Evolutionary conservation across 2,888 invertebrate genomes (phyloP).

Genomic region (Noctua pronuba): DNA sequence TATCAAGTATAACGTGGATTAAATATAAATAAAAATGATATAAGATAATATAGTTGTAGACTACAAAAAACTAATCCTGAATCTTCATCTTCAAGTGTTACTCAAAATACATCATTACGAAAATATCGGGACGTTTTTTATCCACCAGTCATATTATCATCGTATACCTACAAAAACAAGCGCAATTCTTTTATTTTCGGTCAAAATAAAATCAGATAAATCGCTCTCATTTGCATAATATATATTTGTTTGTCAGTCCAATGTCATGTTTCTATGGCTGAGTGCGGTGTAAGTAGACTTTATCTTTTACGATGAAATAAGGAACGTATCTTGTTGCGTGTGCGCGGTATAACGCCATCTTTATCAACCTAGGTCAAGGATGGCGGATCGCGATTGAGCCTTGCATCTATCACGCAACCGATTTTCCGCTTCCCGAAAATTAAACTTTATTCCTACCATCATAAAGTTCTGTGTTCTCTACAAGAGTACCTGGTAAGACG

Average conservation of each 20-base stretch:
- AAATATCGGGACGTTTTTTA: conserved; percentile 13
- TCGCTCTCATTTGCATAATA: conserved; percentile 12
- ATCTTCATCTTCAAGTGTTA: not conserved
- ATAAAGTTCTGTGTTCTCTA: conserved; percentile 32
- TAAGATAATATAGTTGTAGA: not conserved
- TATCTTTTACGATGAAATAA: conserved; percentile 52
- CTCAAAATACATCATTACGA: not conserved
- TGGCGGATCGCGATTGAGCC: conserved; percentile 67
- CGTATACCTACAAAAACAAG: conserved; percentile 17
- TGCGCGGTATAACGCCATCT: conserved; percentile 59
- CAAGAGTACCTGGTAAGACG: not conserved
- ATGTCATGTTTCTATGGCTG: conserved; percentile 50
- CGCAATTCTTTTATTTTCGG: conserved; percentile 12
- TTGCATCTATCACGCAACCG: conserved; percentile 69
- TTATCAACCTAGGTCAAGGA: conserved; percentile 81
- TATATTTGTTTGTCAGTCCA: conserved; percentile 11
- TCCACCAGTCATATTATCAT: not conserved
- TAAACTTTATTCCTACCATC: not conserved
- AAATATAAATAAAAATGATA: not conserved
- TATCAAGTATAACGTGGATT: not conserved
- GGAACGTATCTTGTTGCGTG: conserved; percentile 63
- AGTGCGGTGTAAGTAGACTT: not conserved
- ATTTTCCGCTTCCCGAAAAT: conserved; percentile 32
- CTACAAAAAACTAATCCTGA: not conserved
- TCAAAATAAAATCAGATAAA: conserved; percentile 8